phyloP scores from a whole-genome alignment of 2,797 vertebrate genomes.

The Galagoides demidoff region DNA sequence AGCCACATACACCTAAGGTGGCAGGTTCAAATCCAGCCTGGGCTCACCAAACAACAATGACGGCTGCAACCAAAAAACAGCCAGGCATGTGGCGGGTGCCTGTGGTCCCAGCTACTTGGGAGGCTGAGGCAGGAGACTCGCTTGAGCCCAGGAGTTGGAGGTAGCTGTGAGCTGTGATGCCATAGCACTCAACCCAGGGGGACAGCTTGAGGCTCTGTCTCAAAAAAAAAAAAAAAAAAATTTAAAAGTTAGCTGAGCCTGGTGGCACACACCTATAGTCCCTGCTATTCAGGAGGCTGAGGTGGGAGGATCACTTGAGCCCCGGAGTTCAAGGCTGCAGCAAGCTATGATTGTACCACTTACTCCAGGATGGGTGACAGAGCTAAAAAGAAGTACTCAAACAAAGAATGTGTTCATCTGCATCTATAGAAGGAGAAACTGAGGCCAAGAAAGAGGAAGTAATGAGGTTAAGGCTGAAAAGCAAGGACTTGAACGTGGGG shows the following conservation, averaged over 20 bases:
- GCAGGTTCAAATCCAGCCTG: too few relatives aligned
- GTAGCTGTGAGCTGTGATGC: too few relatives aligned
- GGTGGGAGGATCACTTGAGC: background rate
- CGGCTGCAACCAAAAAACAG: too few relatives aligned
- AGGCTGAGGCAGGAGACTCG: too few relatives aligned
- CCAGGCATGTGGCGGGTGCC: too few relatives aligned
- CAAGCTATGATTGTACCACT: background rate
- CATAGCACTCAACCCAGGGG: too few relatives aligned
- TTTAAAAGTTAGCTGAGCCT: background rate
- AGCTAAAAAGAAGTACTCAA: background rate
- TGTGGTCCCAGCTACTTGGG: too few relatives aligned
- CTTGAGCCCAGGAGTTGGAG: too few relatives aligned
- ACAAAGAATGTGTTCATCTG: background rate
- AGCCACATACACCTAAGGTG: too few relatives aligned
- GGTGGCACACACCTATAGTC: background rate
- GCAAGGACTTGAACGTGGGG: background rate
- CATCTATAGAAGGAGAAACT: background rate
- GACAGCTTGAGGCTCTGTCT: too few relatives aligned
- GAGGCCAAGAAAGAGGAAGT: background rate
- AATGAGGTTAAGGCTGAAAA: background rate
- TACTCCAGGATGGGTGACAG: background rate
- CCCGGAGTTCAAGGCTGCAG: background rate
- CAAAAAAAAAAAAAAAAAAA: background rate
- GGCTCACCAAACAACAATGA: too few relatives aligned
- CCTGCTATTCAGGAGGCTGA: background rate